These are phyloP conservation scores for Mesorhabditis spiculigera DNA, from an alignment of 2,888 invertebrate genomes.

Conservation along the genomic window DNA sequence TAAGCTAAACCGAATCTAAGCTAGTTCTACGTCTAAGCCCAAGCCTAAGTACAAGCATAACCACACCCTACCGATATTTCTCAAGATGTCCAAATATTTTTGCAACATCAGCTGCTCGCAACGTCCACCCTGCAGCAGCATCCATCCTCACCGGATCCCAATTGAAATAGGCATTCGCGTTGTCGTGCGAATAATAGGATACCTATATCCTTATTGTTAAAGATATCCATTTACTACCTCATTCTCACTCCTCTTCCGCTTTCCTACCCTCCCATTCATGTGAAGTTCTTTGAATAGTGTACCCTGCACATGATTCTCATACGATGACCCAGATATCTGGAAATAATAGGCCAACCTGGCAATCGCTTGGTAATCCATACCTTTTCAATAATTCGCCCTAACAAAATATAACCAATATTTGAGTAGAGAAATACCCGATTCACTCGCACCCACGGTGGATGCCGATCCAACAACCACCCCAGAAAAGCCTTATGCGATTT, in stretches of 20 bases:
- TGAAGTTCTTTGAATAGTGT: constrained; percentile 23
- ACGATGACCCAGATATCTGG: constrained; percentile 23
- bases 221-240: constrained; percentile 13
- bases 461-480: constrained; percentile 19
- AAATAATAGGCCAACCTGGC: too few relatives aligned
- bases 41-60: constrained; percentile 9
- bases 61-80: not conserved
- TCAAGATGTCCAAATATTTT: constrained; percentile 26
- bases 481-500: constrained; percentile 31
- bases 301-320: constrained; percentile 26
- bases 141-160: constrained; percentile 37
- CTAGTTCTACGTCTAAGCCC: too few relatives aligned
- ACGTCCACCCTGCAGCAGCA: constrained; percentile 45
- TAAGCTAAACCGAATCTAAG: not conserved
- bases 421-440: constrained; percentile 34
- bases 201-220: constrained; percentile 18
- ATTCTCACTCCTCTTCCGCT: constrained; percentile 8
- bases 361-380: too few relatives aligned
- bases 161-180: constrained; percentile 43
- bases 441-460: constrained; percentile 22
- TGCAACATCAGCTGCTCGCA: constrained; percentile 28
- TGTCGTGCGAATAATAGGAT: constrained; percentile 44
- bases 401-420: constrained; percentile 39
- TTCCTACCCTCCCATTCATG: constrained; percentile 29
- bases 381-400: constrained; percentile 36